A percentile compares a stretch with the other conserved stretches of the same genome.
Conservation (phyloP, 2,113 vertebrate species). For the Porphyrio hochstetteri region DNA sequence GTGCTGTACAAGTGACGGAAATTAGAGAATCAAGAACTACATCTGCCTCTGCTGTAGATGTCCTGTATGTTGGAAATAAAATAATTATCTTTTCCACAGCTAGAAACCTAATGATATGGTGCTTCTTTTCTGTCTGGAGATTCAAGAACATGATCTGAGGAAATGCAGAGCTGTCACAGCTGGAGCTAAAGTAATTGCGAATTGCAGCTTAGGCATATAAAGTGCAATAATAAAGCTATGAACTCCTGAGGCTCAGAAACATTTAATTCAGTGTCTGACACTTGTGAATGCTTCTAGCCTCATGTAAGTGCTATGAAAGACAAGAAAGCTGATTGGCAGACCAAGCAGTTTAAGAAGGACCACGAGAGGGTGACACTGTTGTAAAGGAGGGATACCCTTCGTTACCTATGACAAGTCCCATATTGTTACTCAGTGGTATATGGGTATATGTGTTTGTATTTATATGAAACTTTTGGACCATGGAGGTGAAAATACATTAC, state of each 20-base stretch:
- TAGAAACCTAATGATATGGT: neutral
- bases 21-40: neutral
- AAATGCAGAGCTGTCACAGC: neutral
- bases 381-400: neutral
- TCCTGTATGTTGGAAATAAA: neutral
- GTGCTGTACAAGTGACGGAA: neutral
- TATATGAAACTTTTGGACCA: neutral
- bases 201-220: neutral
- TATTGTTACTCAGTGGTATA: neutral
- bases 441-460: neutral
- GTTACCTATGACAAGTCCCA: neutral
- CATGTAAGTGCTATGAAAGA: neutral
- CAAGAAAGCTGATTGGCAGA: neutral
- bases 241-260: neutral
- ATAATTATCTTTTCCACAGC: neutral
- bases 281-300: neutral
- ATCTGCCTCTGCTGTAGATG: neutral
- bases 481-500: neutral
- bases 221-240: neutral
- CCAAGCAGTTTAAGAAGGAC: neutral
- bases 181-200: neutral
- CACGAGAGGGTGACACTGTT: neutral
- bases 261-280: neutral
- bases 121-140: neutral
- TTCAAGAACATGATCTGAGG: neutral